Conservation (phyloP, 1,140 invertebrate genomes). For the Leptoteleia sp. region DNA sequence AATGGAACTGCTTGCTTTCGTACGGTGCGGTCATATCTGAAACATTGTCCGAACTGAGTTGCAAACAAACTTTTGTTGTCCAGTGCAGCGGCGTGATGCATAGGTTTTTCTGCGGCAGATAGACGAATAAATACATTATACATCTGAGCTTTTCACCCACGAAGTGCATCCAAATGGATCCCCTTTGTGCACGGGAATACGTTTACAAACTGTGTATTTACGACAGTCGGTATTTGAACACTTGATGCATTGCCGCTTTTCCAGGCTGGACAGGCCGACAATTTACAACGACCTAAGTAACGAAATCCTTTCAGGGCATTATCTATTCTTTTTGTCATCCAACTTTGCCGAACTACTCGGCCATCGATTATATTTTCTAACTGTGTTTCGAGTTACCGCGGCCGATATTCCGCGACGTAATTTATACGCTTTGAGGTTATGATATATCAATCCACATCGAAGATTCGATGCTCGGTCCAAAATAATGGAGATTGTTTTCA, state of each 20-base stretch:
- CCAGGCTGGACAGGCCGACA: slow-evolving; percentile 51
- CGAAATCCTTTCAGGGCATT: slow-evolving; percentile 44
- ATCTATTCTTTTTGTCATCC: slow-evolving; percentile 57
- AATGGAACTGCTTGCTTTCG: slow-evolving; percentile 42
- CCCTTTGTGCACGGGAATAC: slow-evolving; percentile 58
- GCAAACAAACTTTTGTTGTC: slow-evolving; percentile 63
- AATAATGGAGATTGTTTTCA: too few species aligned
- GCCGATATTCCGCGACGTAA: too few species aligned
- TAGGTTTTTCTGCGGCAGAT: slow-evolving; percentile 52
- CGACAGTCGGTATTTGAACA: slow-evolving; percentile 62
- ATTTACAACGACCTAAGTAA: slow-evolving; percentile 53
- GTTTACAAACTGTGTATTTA: slow-evolving; percentile 65
- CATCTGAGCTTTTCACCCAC: slow-evolving; percentile 60
- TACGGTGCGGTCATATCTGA: slow-evolving; percentile 28
- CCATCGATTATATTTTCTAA: slow-evolving; percentile 25
- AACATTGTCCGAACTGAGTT: slow-evolving; percentile 46
- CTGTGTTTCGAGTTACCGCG: too few species aligned
- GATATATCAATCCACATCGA: too few species aligned
- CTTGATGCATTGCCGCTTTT: slow-evolving; percentile 65
- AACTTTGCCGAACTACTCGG: slow-evolving; percentile 21
- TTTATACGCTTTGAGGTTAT: too few species aligned
- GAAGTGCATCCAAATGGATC: slow-evolving; percentile 59
- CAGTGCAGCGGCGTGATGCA: slow-evolving; percentile 39
- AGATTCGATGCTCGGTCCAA: too few species aligned
- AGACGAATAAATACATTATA: slow-evolving; percentile 67